Evolutionary conservation across 1,140 invertebrate genomes (phyloP).

Genomic region (Gonioctena quinquepunctata): DNA sequence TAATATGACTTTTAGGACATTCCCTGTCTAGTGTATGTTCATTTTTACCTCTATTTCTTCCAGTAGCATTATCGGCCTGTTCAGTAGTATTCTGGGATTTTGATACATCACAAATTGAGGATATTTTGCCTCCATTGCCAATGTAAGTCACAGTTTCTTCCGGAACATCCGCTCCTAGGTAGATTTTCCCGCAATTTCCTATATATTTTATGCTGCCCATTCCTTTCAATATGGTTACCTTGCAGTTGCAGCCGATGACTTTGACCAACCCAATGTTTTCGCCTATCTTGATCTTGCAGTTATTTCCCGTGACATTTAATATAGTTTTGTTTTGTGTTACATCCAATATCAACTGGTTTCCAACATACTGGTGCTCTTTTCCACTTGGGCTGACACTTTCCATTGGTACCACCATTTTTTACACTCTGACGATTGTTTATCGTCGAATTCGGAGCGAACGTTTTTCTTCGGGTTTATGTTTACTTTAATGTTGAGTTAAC

Average conservation of each 20-base stretch:
- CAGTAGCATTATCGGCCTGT: too few species aligned
- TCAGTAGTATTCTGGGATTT: background rate
- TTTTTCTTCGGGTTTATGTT: too few species aligned
- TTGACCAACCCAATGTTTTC: constrained; percentile 1
- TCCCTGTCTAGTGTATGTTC: background rate
- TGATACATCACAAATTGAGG: background rate
- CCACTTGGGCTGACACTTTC: background rate
- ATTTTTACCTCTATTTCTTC: background rate
- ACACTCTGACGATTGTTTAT: too few species aligned
- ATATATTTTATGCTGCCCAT: constrained; percentile 18
- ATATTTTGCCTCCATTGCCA: constrained; percentile 12
- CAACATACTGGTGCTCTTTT: constrained; percentile 9
- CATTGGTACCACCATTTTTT: constrained; percentile 19
- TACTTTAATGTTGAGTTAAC: background rate
- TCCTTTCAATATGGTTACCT: constrained; percentile 12
- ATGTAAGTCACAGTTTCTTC: constrained; percentile 5
- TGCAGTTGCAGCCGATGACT: constrained; percentile 10
- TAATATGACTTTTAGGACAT: background rate
- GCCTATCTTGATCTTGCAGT: constrained; percentile 10
- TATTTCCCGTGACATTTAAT: constrained; percentile 12
- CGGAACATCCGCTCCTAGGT: background rate
- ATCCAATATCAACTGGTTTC: constrained; percentile 12
- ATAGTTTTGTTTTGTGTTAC: background rate
- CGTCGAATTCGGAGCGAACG: too few species aligned
- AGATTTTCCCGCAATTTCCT: constrained; percentile 23